phyloP scores from a whole-genome alignment of 2,113 vertebrate genomes.

The Serinus canaria region DNA sequence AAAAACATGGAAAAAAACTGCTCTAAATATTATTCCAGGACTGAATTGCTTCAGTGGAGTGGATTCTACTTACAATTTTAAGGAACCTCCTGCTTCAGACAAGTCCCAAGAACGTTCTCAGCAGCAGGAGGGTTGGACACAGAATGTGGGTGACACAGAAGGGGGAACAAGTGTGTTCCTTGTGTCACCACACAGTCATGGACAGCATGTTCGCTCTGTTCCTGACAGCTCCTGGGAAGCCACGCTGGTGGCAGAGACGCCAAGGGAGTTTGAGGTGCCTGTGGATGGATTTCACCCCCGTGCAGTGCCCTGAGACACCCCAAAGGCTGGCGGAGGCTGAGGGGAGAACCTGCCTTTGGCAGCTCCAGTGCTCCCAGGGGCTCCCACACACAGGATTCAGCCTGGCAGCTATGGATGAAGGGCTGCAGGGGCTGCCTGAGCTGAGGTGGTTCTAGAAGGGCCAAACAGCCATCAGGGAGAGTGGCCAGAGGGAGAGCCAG shows the following conservation, averaged over 20 bases:
- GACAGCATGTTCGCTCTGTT: not conserved
- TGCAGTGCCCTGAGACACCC: not conserved
- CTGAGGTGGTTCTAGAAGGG: not conserved
- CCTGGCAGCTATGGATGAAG: not conserved
- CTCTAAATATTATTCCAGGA: not conserved
- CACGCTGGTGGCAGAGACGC: not conserved
- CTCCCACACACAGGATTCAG: not conserved
- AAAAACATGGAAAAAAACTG: not conserved
- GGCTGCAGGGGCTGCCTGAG: not conserved
- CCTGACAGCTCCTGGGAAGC: not conserved
- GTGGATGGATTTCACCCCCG: not conserved
- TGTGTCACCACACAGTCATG: not conserved
- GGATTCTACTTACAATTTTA: not conserved
- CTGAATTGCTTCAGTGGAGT: not conserved
- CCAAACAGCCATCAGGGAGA: not conserved
- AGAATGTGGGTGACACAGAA: not conserved
- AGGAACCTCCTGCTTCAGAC: not conserved
- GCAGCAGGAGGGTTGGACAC: not conserved
- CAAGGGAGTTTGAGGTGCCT: not conserved
- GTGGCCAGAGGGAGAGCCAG: not conserved
- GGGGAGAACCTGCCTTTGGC: not conserved
- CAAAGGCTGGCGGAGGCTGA: not conserved
- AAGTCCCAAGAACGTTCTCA: not conserved
- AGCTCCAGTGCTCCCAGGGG: fast-evolving
- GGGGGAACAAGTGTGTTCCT: not conserved